Evolutionary conservation across 1,140 invertebrate genomes (phyloP), one percentile per base, ranked within the genome.

Genomic region (Pogonomyrmex barbatus): DNA sequence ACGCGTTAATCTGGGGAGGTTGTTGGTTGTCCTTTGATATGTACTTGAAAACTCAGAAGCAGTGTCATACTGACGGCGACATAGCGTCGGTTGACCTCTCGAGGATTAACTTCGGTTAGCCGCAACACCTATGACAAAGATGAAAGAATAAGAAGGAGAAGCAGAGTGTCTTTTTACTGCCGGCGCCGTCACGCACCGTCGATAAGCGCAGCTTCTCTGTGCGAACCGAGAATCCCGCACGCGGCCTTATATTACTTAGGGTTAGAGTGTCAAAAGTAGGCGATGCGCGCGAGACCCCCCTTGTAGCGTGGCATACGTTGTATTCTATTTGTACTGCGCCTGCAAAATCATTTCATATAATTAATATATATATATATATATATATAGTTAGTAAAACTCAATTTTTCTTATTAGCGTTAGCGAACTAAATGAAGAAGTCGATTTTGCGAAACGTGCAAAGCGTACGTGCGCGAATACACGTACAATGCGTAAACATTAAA

Each of bases 121-220:
- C 62, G 62, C 63, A 79, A 67, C 79, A 91, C 84, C 90, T 89
- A 89, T 77, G 73, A 60, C 52, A 39, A 91, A 94, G 92, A 94
- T 94, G 92, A 94, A 94, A 94, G 93, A 92, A 93, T 92, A 85
- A 86, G 17, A 0, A 0, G 14, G 9, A 58, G 14, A 54, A 30
- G 9, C 45, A 75, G 88, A 65, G 58, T 3, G 17, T 50, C 47
- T 81, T 91, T 94, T 94, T 94, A 94, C 81, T 88, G 83, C 92
- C 90, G 92, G 78, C 88, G 90, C 86, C 92, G 93, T 93, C 90
- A 94, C 87, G 93, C 91, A 85, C 89, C 91, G 85, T 83, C 90
- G 90, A 71, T 82, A 85, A 81, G 56, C 84, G 77, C 85, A 73
- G 85, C 81, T 77, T 90, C 87, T 91, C 76, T 90, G 78, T 84